These are phyloP conservation scores for Sebastes fasciatus DNA, from an alignment of 2,113 vertebrate genomes.

Conservation along the genomic window DNA sequence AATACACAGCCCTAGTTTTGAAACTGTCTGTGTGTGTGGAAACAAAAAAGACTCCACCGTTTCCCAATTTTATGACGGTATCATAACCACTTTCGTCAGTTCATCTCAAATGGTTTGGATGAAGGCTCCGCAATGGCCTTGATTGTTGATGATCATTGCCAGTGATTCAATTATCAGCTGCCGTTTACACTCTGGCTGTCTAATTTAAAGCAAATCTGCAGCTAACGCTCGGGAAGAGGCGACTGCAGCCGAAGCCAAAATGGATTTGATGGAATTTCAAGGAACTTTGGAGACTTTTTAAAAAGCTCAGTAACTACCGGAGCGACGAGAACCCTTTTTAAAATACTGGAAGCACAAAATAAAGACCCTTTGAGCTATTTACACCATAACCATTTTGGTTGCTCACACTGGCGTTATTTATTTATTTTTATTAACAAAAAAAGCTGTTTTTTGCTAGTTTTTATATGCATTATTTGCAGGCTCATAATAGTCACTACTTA, in stretches of 20 bases:
- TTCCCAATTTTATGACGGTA: background rate
- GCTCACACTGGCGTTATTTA: no score
- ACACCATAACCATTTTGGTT: background rate
- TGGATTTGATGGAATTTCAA: constrained; percentile 16
- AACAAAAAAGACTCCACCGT: background rate
- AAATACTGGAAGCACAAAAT: background rate
- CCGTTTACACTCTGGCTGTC: constrained; percentile 22
- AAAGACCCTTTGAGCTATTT: background rate
- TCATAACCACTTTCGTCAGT: constrained; percentile 43
- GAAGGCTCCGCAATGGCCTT: constrained; percentile 28
- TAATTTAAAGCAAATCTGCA: constrained; percentile 45
- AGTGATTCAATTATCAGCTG: constrained; percentile 61
- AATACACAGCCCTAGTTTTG: no score
- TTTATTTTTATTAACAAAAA: no score
- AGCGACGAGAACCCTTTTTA: background rate
- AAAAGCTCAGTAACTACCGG: background rate
- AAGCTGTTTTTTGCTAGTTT: background rate
- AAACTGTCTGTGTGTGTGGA: background rate
- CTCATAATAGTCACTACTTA: background rate
- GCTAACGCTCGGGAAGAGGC: background rate
- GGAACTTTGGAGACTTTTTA: constrained; percentile 28
- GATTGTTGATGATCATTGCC: constrained; percentile 57
- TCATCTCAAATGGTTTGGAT: constrained; percentile 43
- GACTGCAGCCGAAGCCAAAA: constrained; percentile 16
- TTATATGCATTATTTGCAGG: constrained; percentile 2